Conservation (phyloP, 2,888 invertebrate species). For the Hedya salicella region DNA sequence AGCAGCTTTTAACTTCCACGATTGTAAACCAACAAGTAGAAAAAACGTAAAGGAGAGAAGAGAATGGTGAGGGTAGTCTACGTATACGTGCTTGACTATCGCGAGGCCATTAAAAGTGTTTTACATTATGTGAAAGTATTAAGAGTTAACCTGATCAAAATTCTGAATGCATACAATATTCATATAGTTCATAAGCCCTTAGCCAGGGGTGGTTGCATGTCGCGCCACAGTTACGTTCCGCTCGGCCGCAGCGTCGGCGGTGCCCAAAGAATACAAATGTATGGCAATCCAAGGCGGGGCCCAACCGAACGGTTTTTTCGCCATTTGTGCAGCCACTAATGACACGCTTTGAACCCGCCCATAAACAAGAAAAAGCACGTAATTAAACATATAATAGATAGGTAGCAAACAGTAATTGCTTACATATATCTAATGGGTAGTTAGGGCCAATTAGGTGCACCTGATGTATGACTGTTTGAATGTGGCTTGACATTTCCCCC, state of each 20-base stretch:
- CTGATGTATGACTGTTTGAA: conserved; percentile 37
- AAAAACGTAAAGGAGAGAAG: too few species aligned
- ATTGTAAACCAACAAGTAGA: too few species aligned
- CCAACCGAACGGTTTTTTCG: conserved; percentile 60
- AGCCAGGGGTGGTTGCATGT: conserved; percentile 60
- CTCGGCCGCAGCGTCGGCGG: conserved; percentile 48
- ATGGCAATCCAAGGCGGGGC: conserved; percentile 58
- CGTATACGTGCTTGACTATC: too few species aligned
- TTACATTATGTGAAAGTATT: too few species aligned
- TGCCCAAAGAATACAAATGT: conserved; percentile 64
- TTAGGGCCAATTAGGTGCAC: conserved; percentile 37
- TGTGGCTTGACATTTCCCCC: conserved; percentile 34
- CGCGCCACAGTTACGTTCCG: conserved; percentile 61
- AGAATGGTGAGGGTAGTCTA: too few species aligned
- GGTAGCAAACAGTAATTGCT: conserved; percentile 37
- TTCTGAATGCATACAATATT: conserved; percentile 15
- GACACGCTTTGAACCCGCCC: conserved; percentile 61
- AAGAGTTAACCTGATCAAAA: conserved; percentile 14
- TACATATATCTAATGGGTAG: conserved; percentile 42
- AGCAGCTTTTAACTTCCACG: too few species aligned
- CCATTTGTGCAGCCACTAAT: conserved; percentile 65
- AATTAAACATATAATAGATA: conserved; percentile 44
- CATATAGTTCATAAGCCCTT: conserved; percentile 16
- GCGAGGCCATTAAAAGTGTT: conserved; percentile 30
- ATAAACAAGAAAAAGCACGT: conserved; percentile 47